A percentile compares a stretch with the other conserved stretches of the same genome.
Evolutionary conservation across 30 jellyfish, hydroid and myxozoan genomes (phyloP).

Genomic region (Mastigias papua): DNA sequence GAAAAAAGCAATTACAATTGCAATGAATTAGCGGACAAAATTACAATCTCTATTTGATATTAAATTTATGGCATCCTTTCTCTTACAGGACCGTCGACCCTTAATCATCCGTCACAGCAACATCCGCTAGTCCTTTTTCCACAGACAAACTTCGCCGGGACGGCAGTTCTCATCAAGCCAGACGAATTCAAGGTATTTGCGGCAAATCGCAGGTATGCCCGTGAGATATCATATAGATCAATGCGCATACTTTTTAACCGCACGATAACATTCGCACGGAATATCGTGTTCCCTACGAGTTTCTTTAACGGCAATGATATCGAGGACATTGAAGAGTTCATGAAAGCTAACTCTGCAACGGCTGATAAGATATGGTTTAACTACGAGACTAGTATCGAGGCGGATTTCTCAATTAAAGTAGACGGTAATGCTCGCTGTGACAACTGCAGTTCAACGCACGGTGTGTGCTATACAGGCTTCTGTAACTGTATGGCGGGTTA

Average conservation of each 20-base stretch:
- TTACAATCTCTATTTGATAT: too few relatives aligned
- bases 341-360: conserved; percentile 81
- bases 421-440: conserved; percentile 84
- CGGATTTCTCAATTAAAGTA: conserved; percentile 84
- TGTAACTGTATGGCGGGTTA: conserved; percentile 89
- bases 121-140: conserved; percentile 86
- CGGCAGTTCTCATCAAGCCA: conserved; percentile 77
- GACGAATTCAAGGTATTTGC: conserved; percentile 89
- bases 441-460: conserved; percentile 88
- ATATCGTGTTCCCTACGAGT: conserved; percentile 69
- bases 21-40: too few relatives aligned
- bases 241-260: conserved; percentile 90
- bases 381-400: conserved; percentile 84
- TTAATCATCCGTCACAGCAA: conserved; percentile 84
- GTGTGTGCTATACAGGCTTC: conserved; percentile 94
- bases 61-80: not conserved
- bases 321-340: conserved; percentile 83
- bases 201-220: conserved; percentile 83
- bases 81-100: conserved; percentile 87
- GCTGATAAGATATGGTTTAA: conserved; percentile 89
- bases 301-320: conserved; percentile 82
- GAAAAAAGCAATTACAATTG: too few relatives aligned
- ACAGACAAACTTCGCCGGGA: conserved; percentile 79
- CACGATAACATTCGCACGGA: conserved; percentile 86
- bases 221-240: conserved; percentile 74